Evolutionary conservation across 2,797 vertebrate genomes (phyloP).

Genomic region (Ceryle rudis): DNA sequence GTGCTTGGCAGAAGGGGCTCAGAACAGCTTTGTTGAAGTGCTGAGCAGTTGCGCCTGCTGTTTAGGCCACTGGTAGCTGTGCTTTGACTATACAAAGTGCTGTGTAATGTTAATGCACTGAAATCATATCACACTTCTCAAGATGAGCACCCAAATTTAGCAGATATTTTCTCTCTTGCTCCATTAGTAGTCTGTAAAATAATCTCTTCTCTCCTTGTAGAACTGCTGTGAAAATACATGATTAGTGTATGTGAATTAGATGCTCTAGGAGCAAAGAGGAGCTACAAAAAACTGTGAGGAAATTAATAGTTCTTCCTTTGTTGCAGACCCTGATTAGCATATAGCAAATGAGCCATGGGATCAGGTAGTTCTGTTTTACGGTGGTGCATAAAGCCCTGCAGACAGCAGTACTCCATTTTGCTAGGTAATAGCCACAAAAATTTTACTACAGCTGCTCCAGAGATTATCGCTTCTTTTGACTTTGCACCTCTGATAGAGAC

Average conservation of each 20-base stretch:
- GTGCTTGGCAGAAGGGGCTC: neutral
- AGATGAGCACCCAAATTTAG: neutral
- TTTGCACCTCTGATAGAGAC: neutral
- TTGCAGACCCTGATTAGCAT: neutral
- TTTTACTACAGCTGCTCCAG: neutral
- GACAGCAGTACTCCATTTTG: neutral
- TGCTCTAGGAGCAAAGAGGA: neutral
- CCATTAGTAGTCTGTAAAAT: neutral
- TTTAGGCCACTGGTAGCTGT: neutral
- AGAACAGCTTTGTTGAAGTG: neutral
- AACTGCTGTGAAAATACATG: neutral
- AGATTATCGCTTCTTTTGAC: neutral
- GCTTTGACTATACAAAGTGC: neutral
- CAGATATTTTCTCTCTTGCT: neutral
- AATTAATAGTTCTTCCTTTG: slow-evolving; percentile 4
- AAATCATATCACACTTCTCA: neutral
- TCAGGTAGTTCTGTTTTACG: neutral
- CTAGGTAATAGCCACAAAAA: neutral
- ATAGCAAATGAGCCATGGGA: neutral
- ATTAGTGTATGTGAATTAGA: neutral
- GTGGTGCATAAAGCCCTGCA: neutral
- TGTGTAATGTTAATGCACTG: neutral
- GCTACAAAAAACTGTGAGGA: neutral
- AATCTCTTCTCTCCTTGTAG: neutral
- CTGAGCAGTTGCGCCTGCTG: neutral